Evolutionary conservation across 2,113 vertebrate species (phyloP), one percentile per base, ranked within the genome.

Genomic region (Lampris megalopsis): DNA sequence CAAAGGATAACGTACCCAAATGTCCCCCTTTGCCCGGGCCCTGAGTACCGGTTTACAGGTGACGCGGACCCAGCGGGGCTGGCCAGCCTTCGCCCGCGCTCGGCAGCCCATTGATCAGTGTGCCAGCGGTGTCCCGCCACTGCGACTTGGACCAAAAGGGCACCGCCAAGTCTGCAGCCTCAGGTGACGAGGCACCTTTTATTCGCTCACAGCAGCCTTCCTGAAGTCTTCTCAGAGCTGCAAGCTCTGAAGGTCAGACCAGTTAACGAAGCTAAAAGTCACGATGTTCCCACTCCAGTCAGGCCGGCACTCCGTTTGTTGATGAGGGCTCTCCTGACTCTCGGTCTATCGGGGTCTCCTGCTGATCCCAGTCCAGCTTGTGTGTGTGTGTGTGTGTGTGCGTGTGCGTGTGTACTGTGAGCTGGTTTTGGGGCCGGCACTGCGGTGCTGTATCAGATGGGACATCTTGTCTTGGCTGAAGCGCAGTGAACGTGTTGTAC

Each of bases 161-260:
- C 78, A 86, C 56, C 7, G 5, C 0, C 9, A 54, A 69, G 81
- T 77, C 62, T 49, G 50, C 69, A 53, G 69, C 80, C 82, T 63
- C 13, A 1, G 62, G 65, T 77, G 68, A 81, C 50, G 70, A 42
- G 53, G 35, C 74, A 70, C 76, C 66, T 79, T 87, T 86, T 75
- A 69, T 80, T 60, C 59, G 53, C 3, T 9, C 53, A 73, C 61
- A 79, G 53, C 43, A 40, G 63, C 60, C 43, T 2, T 72, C 41
- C 59, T 42, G 63, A 78, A 80, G 68, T 75, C 67, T 9, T 65
- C 65, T 72, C 69, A 65, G 73, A 52, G 77, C 68, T 80, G 69
- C 49, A 83, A 82, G 83, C 60, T 43, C 36, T 80, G 87, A 92
- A 92, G 90, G 90, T 92, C 90, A 89, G 61, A 80, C 36, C 71